Evolutionary conservation across 2,113 vertebrate species (phyloP).

Genomic region (Noctilio leporinus): DNA sequence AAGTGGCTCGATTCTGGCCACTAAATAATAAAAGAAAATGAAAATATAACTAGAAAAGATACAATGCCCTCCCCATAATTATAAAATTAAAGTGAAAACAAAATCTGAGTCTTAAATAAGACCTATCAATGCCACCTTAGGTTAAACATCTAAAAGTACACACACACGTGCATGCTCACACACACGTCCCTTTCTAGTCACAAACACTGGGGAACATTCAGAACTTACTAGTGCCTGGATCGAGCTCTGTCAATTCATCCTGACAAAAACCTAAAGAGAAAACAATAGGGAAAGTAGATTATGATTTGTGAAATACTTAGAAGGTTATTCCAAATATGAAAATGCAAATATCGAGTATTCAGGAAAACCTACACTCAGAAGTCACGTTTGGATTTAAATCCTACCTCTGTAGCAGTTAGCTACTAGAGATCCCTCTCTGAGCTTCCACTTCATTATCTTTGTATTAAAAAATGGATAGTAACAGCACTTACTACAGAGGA

Average conservation of each 20-base stretch:
- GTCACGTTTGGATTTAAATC: constrained; percentile 17
- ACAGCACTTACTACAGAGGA: not conserved
- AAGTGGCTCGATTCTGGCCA: not conserved
- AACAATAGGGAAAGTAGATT: not conserved
- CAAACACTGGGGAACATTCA: constrained; percentile 10
- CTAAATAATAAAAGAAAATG: not conserved
- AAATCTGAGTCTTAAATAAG: constrained; percentile 20
- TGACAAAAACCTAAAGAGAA: constrained; percentile 80
- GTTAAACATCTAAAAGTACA: constrained; percentile 7
- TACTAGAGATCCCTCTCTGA: not conserved
- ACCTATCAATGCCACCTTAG: not conserved
- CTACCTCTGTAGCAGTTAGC: not conserved
- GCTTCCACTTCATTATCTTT: constrained; percentile 20
- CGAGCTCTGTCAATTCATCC: constrained; percentile 78
- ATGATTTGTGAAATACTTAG: not conserved
- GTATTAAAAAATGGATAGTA: constrained; percentile 6
- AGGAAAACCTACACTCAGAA: not conserved
- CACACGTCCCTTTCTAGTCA: constrained; percentile 2
- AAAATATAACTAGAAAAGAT: not conserved
- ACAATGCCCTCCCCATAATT: not conserved
- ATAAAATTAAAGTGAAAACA: constrained; percentile 26
- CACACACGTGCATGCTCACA: not conserved
- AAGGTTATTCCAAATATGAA: not conserved
- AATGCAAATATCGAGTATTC: not conserved
- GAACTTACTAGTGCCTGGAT: constrained; percentile 73